Percentiles rank a stretch among this genome's conserved stretches.
phyloP scores from a whole-genome alignment of 2,113 vertebrate species.

The Acinonyx jubatus region DNA sequence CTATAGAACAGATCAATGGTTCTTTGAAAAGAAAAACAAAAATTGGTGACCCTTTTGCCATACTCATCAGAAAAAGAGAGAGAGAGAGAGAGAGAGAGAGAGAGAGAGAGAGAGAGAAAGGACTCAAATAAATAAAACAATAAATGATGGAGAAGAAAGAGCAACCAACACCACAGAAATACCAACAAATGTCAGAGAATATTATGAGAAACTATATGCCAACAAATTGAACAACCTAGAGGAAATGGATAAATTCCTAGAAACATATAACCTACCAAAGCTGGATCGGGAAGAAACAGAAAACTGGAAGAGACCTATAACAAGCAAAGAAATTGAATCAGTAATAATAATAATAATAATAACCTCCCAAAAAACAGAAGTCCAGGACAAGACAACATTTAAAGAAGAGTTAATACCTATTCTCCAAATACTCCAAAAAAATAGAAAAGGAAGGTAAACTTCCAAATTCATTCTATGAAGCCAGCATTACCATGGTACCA shows the following conservation, averaged over 20 bases:
- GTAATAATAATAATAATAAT: not conserved
- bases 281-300: not conserved
- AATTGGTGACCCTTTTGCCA: not conserved
- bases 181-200: not conserved
- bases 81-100: not conserved
- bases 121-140: not conserved
- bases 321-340: not conserved
- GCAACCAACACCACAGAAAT: not conserved
- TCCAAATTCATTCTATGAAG: not conserved
- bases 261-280: not conserved
- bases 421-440: not conserved
- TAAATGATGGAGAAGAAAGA: not conserved
- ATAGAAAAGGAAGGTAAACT: not conserved
- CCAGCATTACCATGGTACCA: not conserved
- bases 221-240: not conserved
- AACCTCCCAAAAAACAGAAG: not conserved
- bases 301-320: not conserved
- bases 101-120: not conserved
- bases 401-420: not conserved
- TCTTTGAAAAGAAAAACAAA: not conserved
- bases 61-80: not conserved
- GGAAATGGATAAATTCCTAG: not conserved
- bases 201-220: not conserved
- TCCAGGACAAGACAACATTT: not conserved
- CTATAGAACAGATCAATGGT: not conserved